Evolutionary conservation across 2,888 invertebrate species (phyloP).

Genomic region (Heliconius cydno): DNA sequence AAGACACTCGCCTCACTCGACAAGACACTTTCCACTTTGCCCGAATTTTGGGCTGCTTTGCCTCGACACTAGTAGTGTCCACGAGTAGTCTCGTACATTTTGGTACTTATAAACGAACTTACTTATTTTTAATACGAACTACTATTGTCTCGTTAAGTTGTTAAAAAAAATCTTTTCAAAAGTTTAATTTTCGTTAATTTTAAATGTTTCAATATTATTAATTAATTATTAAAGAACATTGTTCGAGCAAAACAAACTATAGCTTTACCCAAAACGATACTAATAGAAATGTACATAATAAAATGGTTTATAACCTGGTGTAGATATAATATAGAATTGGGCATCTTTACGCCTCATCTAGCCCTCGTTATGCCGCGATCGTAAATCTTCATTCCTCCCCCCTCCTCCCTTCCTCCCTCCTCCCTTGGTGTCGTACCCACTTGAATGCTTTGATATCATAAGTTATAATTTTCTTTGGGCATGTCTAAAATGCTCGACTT

Average conservation of each 20-base stretch:
- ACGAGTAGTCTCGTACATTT: neutral
- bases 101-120: too few relatives aligned
- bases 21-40: too few relatives aligned
- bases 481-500: slow-evolving; percentile 31
- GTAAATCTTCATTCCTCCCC: slow-evolving; percentile 79
- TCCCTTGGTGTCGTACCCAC: slow-evolving; percentile 67
- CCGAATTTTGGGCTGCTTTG: too few relatives aligned
- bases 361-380: slow-evolving; percentile 81
- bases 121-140: neutral
- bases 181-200: neutral
- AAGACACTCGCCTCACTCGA: too few relatives aligned
- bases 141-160: neutral
- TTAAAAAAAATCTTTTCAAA: neutral
- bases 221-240: neutral
- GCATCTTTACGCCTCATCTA: slow-evolving; percentile 83
- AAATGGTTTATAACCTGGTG: slow-evolving; percentile 49
- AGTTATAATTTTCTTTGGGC: slow-evolving; percentile 44
- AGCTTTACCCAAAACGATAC: neutral
- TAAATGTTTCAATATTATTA: neutral
- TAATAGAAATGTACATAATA: slow-evolving; percentile 14
- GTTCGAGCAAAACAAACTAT: neutral
- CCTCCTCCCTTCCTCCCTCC: slow-evolving; percentile 55
- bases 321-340: slow-evolving; percentile 80
- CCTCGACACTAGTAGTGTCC: too few relatives aligned
- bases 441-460: slow-evolving; percentile 64